A percentile compares a stretch with the other conserved stretches of the same genome.
Evolutionary conservation across 2,888 invertebrate species (phyloP).

Genomic region (Blomia tropicalis): DNA sequence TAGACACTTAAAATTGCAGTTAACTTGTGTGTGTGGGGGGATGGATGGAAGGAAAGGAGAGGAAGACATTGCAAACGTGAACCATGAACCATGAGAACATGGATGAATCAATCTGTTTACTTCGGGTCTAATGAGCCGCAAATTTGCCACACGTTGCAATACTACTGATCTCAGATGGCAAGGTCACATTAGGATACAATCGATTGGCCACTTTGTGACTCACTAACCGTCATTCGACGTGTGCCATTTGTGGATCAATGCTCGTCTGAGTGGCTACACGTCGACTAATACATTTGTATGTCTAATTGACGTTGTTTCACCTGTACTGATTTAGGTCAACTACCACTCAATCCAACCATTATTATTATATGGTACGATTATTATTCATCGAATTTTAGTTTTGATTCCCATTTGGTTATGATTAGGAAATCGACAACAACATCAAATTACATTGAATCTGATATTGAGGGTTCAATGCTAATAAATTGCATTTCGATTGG

Average conservation of each 20-base stretch:
- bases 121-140: constrained; percentile 7
- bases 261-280: too few relatives aligned
- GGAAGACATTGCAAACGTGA: background rate
- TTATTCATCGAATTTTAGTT: too few relatives aligned
- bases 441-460: too few relatives aligned
- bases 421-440: too few relatives aligned
- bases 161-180: background rate
- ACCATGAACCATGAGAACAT: background rate
- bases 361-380: too few relatives aligned
- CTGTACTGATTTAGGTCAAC: constrained; percentile 2
- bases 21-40: too few relatives aligned
- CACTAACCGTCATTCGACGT: too few relatives aligned
- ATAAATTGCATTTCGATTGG: background rate
- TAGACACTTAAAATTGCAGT: constrained; percentile 2
- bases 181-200: constrained; percentile 6
- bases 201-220: constrained; percentile 10
- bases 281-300: background rate
- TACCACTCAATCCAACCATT: too few relatives aligned
- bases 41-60: too few relatives aligned
- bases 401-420: too few relatives aligned
- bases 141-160: background rate
- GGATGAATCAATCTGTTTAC: constrained; percentile 11
- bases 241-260: too few relatives aligned
- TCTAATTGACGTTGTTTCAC: background rate
- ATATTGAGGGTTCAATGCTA: too few relatives aligned